Evolutionary conservation across 2,888 invertebrate species (phyloP).

Genomic region (Limenitis arthemis): DNA sequence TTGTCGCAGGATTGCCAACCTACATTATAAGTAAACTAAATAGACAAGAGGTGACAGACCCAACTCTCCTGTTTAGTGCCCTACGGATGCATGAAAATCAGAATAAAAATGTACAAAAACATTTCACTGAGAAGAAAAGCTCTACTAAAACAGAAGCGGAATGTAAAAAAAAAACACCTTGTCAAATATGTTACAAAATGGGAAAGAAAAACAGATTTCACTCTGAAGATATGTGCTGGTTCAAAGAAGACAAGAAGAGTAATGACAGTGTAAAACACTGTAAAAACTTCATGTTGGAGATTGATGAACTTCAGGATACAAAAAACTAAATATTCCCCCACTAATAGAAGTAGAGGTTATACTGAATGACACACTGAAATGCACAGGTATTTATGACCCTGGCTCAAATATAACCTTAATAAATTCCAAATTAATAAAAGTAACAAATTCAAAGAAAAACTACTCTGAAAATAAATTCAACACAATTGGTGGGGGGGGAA

Average conservation of each 20-base stretch:
- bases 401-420: too few relatives aligned
- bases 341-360: too few relatives aligned
- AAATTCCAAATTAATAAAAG: too few relatives aligned
- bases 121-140: constrained; percentile 7
- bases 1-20: constrained; percentile 6
- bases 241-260: constrained; percentile 1
- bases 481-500: too few relatives aligned
- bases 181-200: constrained; percentile 12
- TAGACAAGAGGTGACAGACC: too few relatives aligned
- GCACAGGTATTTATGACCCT: too few relatives aligned
- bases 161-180: constrained; percentile 4
- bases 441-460: too few relatives aligned
- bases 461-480: too few relatives aligned
- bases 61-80: too few relatives aligned
- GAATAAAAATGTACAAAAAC: too few relatives aligned
- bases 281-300: neutral
- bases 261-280: neutral
- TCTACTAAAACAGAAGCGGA: constrained; percentile 2
- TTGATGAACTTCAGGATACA: constrained; percentile 3
- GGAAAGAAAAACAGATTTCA: neutral
- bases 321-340: neutral
- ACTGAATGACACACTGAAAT: too few relatives aligned
- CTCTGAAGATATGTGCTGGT: constrained; percentile 1
- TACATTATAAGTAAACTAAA: too few relatives aligned
- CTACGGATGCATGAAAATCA: constrained; percentile 9